Evolutionary conservation across 1,140 invertebrate genomes (phyloP).

Genomic region (Papilio glaucus): DNA sequence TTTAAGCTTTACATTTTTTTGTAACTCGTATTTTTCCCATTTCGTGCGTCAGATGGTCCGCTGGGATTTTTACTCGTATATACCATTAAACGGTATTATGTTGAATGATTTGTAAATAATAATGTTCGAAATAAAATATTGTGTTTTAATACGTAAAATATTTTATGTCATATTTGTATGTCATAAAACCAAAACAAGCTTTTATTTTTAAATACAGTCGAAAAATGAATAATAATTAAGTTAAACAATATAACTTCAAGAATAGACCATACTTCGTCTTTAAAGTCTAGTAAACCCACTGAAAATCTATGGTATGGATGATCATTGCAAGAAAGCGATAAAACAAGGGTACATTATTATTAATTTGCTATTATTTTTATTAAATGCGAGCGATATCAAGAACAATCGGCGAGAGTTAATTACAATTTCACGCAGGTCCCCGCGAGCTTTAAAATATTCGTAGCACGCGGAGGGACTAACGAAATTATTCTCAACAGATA

Average conservation of each 20-base stretch:
- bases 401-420: constrained; percentile 31
- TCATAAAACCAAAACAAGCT: no score
- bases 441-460: constrained; percentile 42
- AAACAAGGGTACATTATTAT: not conserved
- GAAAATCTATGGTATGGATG: no score
- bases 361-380: constrained; percentile 8
- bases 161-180: no score
- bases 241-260: no score
- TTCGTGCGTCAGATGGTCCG: constrained; percentile 52
- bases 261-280: no score
- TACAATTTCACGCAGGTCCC: constrained; percentile 38
- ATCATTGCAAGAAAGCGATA: no score
- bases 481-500: constrained; percentile 52
- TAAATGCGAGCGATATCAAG: constrained; percentile 19
- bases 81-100: not conserved
- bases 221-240: no score
- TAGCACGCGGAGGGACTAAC: constrained; percentile 49
- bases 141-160: no score
- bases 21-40: constrained; percentile 59
- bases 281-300: no score
- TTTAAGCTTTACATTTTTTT: constrained; percentile 69
- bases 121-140: no score
- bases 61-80: constrained; percentile 27
- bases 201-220: no score
- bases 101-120: not conserved